Evolutionary conservation across 1,140 invertebrate species (phyloP).

Genomic region (Octopus bimaculoides): DNA sequence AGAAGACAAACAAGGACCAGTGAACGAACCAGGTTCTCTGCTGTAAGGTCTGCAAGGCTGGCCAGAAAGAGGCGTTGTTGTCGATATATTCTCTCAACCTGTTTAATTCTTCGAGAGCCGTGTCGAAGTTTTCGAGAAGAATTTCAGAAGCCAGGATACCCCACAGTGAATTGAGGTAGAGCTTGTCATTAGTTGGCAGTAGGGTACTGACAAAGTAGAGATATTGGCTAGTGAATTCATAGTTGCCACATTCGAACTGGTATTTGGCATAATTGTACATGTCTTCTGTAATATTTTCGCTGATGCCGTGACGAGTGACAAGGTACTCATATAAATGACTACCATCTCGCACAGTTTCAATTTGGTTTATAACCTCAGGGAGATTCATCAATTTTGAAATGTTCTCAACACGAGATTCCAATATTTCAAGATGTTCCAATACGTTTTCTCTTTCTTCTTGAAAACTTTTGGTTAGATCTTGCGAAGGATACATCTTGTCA

Average conservation of each 20-base stretch:
- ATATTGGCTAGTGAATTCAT: constrained; percentile 88
- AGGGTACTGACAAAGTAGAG: constrained; percentile 33
- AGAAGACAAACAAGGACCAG: constrained; percentile 99
- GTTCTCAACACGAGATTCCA: constrained; percentile 81
- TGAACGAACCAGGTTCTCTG: constrained; percentile 99
- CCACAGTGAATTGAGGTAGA: constrained; percentile 93
- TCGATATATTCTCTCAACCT: constrained; percentile 95
- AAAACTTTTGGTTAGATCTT: constrained; percentile 68
- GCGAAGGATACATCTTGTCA: constrained; percentile 74
- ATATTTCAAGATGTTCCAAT: constrained; percentile 76
- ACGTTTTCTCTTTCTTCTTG: constrained; percentile 74
- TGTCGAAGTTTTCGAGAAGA: constrained; percentile 95
- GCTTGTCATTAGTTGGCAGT: constrained; percentile 85
- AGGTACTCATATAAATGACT: constrained; percentile 88
- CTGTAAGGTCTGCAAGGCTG: constrained; percentile 87
- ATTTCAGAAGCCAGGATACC: constrained; percentile 98
- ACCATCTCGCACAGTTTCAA: constrained; percentile 88
- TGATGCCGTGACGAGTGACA: constrained; percentile 75
- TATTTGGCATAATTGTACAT: constrained; percentile 95
- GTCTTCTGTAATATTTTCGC: constrained; percentile 84
- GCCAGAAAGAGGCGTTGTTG: constrained; percentile 57
- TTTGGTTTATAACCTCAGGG: constrained; percentile 86
- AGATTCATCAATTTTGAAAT: constrained; percentile 82
- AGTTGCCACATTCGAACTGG: constrained; percentile 98
- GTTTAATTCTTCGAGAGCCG: constrained; percentile 93